Evolutionary conservation across 2,888 invertebrate species (phyloP).

Genomic region (Apoda limacodes): DNA sequence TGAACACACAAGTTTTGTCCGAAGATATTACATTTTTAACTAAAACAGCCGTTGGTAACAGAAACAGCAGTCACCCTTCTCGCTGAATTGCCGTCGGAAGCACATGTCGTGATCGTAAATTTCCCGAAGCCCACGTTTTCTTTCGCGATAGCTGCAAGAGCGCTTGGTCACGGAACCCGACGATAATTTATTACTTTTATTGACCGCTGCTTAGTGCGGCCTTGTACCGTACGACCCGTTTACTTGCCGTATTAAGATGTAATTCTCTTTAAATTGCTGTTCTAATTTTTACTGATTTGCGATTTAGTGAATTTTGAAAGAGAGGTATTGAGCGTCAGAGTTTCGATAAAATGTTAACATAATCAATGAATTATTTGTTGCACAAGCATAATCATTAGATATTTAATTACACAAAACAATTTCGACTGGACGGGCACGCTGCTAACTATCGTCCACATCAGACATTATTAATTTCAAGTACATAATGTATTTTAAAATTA

Average conservation of each 20-base stretch:
- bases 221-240: background rate
- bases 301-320: background rate
- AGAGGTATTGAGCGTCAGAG: background rate
- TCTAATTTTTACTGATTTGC: background rate
- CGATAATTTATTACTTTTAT: slow-evolving; percentile 30
- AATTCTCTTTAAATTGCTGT: too few species aligned
- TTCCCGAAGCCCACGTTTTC: slow-evolving; percentile 1
- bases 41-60: too few species aligned
- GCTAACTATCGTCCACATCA: too few species aligned
- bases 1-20: too few species aligned
- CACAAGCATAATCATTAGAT: too few species aligned
- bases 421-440: too few species aligned
- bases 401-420: too few species aligned
- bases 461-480: too few species aligned
- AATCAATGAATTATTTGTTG: too few species aligned
- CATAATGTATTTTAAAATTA: too few species aligned
- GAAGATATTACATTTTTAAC: too few species aligned
- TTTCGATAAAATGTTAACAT: background rate
- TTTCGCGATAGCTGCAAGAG: slow-evolving; percentile 9
- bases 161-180: slow-evolving; percentile 15
- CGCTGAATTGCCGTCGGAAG: slow-evolving; percentile 18
- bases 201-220: slow-evolving; percentile 22
- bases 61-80: too few species aligned
- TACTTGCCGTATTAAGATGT: background rate
- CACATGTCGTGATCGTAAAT: slow-evolving; percentile 24